Conservation (phyloP, 2,888 invertebrate genomes). For the Hybos culiciformis region DNA sequence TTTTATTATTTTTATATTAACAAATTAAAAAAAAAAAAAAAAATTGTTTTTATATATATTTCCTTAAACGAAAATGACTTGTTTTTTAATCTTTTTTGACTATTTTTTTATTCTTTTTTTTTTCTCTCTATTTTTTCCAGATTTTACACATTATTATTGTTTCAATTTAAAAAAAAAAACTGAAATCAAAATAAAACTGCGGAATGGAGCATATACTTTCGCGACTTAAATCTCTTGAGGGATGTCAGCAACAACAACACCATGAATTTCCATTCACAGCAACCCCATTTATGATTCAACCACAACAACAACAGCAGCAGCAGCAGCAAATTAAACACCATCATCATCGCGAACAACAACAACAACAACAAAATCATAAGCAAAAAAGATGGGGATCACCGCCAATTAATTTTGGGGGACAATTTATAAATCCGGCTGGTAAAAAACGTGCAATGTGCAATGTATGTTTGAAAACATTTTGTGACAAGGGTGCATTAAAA, state of each 20-base stretch:
- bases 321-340: slow-evolving; percentile 19
- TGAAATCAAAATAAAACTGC: slow-evolving; percentile 1
- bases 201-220: slow-evolving; percentile 32
- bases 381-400: slow-evolving; percentile 50
- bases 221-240: slow-evolving; percentile 18
- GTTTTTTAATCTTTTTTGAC: too few species aligned
- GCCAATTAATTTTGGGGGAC: slow-evolving; percentile 68
- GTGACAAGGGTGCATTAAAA: slow-evolving; percentile 97
- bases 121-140: slow-evolving; percentile 7
- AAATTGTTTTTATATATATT: too few species aligned
- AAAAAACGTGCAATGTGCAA: slow-evolving; percentile 96
- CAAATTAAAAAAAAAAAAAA: too few species aligned
- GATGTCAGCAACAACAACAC: slow-evolving; percentile 15
- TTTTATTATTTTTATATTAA: too few species aligned
- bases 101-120: slow-evolving; percentile 2
- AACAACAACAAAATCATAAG: slow-evolving; percentile 22
- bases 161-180: neutral
- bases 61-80: too few species aligned
- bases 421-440: slow-evolving; percentile 79
- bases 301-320: slow-evolving; percentile 21
- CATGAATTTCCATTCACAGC: slow-evolving; percentile 13
- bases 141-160: neutral
- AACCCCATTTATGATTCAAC: slow-evolving; percentile 20
- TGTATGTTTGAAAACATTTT: slow-evolving; percentile 94
- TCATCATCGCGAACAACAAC: slow-evolving; percentile 18